Percentiles rank a stretch among this genome's conserved stretches.
phyloP scores from a whole-genome alignment of 1,140 invertebrate genomes.

The Meloidogyne chitwoodi region DNA sequence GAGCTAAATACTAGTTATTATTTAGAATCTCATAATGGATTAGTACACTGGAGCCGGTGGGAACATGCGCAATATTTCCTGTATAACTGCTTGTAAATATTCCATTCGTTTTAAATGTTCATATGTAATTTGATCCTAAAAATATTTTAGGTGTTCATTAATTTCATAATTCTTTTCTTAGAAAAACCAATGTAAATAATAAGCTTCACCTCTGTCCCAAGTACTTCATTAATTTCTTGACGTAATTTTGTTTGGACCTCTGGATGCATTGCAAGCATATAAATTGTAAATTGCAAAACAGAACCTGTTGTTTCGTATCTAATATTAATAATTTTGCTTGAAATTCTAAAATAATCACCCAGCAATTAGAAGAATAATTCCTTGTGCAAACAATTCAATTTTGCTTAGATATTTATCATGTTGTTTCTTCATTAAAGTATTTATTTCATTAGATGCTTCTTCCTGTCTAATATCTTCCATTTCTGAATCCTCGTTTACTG shows the following conservation, averaged over 20 bases:
- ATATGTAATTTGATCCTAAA: conserved; percentile 25
- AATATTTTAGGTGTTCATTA: not conserved
- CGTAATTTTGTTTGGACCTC: conserved; percentile 47
- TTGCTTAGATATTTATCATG: conserved; percentile 16
- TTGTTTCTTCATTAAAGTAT: not conserved
- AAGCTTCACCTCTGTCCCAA: conserved; percentile 16
- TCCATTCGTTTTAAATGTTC: conserved; percentile 20
- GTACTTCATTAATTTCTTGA: conserved; percentile 21
- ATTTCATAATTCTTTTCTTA: no score
- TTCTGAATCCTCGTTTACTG: conserved; percentile 23
- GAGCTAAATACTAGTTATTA: not conserved
- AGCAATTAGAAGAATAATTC: conserved; percentile 19
- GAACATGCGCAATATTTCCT: conserved; percentile 32
- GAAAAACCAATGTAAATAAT: no score
- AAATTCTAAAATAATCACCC: conserved; percentile 6
- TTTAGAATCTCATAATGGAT: not conserved
- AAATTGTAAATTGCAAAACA: conserved; percentile 42
- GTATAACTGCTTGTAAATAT: conserved; percentile 24
- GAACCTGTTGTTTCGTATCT: conserved; percentile 59
- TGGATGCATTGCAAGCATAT: conserved; percentile 52
- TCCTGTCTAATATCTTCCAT: not conserved
- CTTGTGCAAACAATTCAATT: conserved; percentile 26
- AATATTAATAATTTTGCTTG: not conserved
- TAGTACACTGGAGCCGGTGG: conserved; percentile 22
- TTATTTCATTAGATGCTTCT: conserved; percentile 1